Evolutionary conservation across 2,113 vertebrate genomes (phyloP), one percentile per base, ranked within the genome.

Genomic region (Ahaetulla prasina): DNA sequence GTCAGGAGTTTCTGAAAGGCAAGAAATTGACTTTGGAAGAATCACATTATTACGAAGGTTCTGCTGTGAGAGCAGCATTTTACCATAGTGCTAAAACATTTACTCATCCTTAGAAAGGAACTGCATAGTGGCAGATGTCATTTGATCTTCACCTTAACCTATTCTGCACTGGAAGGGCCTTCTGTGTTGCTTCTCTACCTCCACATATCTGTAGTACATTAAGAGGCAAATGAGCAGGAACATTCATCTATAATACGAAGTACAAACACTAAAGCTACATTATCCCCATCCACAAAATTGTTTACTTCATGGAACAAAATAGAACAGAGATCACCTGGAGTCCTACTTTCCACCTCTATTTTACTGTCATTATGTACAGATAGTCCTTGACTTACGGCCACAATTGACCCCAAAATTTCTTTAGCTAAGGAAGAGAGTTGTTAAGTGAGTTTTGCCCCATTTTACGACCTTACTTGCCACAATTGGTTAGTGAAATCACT

Each of bases 141-240:
- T 87, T 94, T 94, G 57, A 93, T 95, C 96, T 95, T 90, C 85
- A 92, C 39, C 93, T 96, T 94, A 94, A 96, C 92, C 93, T 87
- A 57, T 93, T 54, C 43, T 94, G 68, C 86, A 91, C 43, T 10
- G 91, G 47, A 89, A 87, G 91, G 80, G 45, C 88, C 92, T 91
- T 95, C 43, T 91, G 20, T 20, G 35, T 2, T 80, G 12, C 50
- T 94, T 35, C 91, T 94, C 85, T 54, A 8, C 30, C 23, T 93
- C 87, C n/a, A 60, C 52, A n/a, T 90, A 92, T 14, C 0, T 8
- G 18, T 87, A 57, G 39, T 91, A 93, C 91, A 54, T 84, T 94
- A 87, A 74, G 85, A 95, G 93, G 50, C 85, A 93, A 93, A 96
- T 96, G 53, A 92, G 25, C 93, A 95, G 88, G 47, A 85, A 89